Evolutionary conservation across 2,797 vertebrate genomes (phyloP), one percentile per base, ranked within the genome.

Genomic region (Denticeps clupeoides): DNA sequence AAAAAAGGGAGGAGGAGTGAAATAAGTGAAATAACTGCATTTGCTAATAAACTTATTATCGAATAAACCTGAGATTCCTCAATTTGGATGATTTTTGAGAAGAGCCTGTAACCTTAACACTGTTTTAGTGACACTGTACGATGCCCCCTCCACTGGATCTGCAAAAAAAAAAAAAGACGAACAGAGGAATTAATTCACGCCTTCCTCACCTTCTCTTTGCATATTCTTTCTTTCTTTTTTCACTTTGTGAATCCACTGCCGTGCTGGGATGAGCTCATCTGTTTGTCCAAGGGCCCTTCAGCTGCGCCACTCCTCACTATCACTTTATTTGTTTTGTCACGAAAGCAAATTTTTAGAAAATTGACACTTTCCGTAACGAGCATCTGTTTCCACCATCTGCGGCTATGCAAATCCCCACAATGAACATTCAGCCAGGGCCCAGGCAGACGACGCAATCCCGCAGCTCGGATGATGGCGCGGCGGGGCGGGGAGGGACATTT

Each of bases 361-460:
- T 50, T 73, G 74, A 78, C 75, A 67, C 70, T 72, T 67, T 61
- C 74, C 49, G 42, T 73, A 74, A 82, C 65, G 61, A 74, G 72
- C 75, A 75, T 74, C 82, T 86, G 85, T 73, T 75, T 62, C 56
- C 21, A 12, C 80, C 83, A 82, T 84, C 78, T 81, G 84, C 46
- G 55, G 48, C 55, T 63, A 78, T 72, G 77, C 77, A 85, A 83
- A 87, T 74, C 31, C 69, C 59, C 56, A 64, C 55, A 47, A 82
- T 86, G 83, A 84, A 84, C 84, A 87, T 79, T 81, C 76, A 68
- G 74, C 68, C 58, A 61, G 72, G 65, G 76, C 55, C 66, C 63
- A 49, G 58, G 64, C 53, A 58, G 67, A 74, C 71, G 58, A 49
- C 41, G 72, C 63, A 74, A 69, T 82, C 77, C 73, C 64, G 65